Evolutionary conservation across 92 coral and sea anemone species (phyloP).

Genomic region (Palythoa caribaeorum): DNA sequence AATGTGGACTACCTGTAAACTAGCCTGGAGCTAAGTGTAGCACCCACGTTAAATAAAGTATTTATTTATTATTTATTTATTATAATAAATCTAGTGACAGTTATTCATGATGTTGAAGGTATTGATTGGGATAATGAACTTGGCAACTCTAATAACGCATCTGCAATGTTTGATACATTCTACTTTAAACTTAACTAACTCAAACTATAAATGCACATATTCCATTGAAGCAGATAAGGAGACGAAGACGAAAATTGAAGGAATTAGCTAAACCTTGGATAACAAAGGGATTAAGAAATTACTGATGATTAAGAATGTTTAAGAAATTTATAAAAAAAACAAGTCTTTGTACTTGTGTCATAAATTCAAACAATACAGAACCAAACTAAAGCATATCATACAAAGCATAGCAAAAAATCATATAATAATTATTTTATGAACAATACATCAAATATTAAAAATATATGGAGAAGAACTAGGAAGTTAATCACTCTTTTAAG

Average conservation of each 20-base stretch:
- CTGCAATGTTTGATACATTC: constrained; percentile 10
- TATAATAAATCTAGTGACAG: constrained; percentile 2
- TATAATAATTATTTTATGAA: constrained; percentile 23
- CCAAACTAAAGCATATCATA: constrained; percentile 31
- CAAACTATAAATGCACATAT: constrained; percentile 6
- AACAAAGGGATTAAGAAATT: constrained; percentile 29
- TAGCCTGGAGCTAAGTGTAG: too few relatives aligned
- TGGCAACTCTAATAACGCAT: neutral
- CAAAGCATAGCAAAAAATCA: constrained; percentile 29
- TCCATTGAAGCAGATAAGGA: constrained; percentile 33
- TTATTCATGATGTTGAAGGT: constrained; percentile 19
- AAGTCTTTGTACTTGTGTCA: constrained; percentile 25
- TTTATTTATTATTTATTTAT: too few relatives aligned
- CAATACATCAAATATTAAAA: constrained; percentile 39
- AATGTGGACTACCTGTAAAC: too few relatives aligned
- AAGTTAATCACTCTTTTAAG: constrained; percentile 8
- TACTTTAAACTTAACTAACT: neutral
- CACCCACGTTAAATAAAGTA: too few relatives aligned
- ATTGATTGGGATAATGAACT: constrained; percentile 31
- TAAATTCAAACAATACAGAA: constrained; percentile 37
- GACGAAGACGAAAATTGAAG: constrained; percentile 15
- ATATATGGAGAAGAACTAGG: constrained; percentile 29
- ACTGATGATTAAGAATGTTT: constrained; percentile 30
- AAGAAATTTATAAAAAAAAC: constrained; percentile 14
- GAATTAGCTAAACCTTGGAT: constrained; percentile 21